Conservation (phyloP, 2,113 vertebrate species). For the Burhinus bistriatus region DNA sequence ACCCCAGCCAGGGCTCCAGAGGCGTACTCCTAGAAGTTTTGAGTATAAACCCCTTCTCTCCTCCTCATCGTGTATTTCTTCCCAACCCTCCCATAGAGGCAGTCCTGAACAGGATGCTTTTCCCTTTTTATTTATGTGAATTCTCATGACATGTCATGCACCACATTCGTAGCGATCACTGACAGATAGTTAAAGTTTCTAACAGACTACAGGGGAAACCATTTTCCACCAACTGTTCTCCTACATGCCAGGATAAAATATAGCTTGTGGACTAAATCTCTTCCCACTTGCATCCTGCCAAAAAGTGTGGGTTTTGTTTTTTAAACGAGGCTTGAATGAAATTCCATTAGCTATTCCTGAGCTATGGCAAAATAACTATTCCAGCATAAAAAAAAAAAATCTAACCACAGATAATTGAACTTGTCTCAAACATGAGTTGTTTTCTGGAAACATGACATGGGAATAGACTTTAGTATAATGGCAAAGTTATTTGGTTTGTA, state of each 20-base stretch:
- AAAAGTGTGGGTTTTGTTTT: slow-evolving; percentile 5
- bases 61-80: slow-evolving; percentile 33
- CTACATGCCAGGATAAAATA: slow-evolving; percentile 54
- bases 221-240: slow-evolving; percentile 61
- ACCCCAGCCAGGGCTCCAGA: neutral
- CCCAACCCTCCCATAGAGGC: neutral
- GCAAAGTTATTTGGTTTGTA: slow-evolving; percentile 31
- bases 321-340: slow-evolving; percentile 52
- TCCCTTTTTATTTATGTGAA: slow-evolving; percentile 51
- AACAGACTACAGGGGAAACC: slow-evolving; percentile 53
- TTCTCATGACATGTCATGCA: slow-evolving; percentile 37
- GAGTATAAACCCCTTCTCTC: neutral
- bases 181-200: slow-evolving; percentile 65
- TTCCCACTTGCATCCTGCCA: slow-evolving; percentile 49
- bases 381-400: neutral
- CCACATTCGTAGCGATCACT: slow-evolving; percentile 45
- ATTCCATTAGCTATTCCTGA: slow-evolving; percentile 55
- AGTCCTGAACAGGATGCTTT: slow-evolving; percentile 46
- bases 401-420: slow-evolving; percentile 32
- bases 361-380: slow-evolving; percentile 19
- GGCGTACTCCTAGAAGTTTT: neutral
- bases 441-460: slow-evolving; percentile 24
- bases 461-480: neutral
- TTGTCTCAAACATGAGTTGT: slow-evolving; percentile 19
- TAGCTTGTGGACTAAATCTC: slow-evolving; percentile 56